A percentile compares a stretch with the other conserved stretches of the same genome.
Evolutionary conservation across 2,888 invertebrate species (phyloP).

Genomic region (Hirtodrosophila duncani): DNA sequence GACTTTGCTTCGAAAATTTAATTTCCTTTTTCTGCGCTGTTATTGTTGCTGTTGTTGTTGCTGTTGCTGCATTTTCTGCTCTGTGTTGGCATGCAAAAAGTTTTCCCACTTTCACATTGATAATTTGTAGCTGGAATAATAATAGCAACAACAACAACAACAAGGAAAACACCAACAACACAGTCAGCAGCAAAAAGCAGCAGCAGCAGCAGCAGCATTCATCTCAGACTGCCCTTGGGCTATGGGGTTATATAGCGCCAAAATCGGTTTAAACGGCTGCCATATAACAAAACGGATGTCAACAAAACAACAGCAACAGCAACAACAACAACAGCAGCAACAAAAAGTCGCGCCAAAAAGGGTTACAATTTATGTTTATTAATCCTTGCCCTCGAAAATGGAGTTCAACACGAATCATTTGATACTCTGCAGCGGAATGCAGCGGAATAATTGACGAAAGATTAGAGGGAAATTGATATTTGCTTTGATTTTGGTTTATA

Average conservation of each 20-base stretch:
- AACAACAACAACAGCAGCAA: slow-evolving; percentile 12
- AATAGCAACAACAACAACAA: not conserved
- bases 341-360: slow-evolving; percentile 51
- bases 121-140: slow-evolving; percentile 14
- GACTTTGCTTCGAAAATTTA: slow-evolving; percentile 74
- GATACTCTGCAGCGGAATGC: slow-evolving; percentile 19
- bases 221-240: slow-evolving; percentile 53
- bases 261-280: slow-evolving; percentile 52
- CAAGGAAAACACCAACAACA: not conserved
- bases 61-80: slow-evolving; percentile 9
- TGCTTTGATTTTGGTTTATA: too few species aligned
- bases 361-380: slow-evolving; percentile 72
- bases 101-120: slow-evolving; percentile 21
- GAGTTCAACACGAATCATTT: not conserved
- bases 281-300: slow-evolving; percentile 62
- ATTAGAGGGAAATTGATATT: too few species aligned
- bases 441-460: too few species aligned
- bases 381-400: slow-evolving; percentile 35
- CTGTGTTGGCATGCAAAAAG: slow-evolving; percentile 39
- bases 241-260: slow-evolving; percentile 39
- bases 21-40: slow-evolving; percentile 61
- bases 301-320: slow-evolving; percentile 36
- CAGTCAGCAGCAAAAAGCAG: not conserved
- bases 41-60: slow-evolving; percentile 6
- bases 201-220: slow-evolving; percentile 12